phyloP scores from a whole-genome alignment of 2,888 invertebrate species.

The Machimus atricapillus region DNA sequence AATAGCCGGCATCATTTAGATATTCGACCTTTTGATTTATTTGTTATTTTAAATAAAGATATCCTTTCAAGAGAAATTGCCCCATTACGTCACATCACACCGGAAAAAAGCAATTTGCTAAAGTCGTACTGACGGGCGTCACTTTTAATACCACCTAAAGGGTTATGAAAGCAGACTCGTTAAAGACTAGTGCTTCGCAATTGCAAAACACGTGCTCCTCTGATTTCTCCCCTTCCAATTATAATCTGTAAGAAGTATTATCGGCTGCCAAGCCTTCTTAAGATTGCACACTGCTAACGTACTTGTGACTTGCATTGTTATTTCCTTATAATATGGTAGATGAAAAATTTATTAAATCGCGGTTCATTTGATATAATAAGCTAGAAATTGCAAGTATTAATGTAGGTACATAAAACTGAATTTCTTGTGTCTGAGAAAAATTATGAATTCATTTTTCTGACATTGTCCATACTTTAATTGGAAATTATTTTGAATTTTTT shows the following conservation, averaged over 20 bases:
- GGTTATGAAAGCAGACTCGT: background rate
- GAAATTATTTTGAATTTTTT: too few relatives aligned
- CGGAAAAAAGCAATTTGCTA: background rate
- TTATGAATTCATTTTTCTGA: too few relatives aligned
- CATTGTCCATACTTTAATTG: too few relatives aligned
- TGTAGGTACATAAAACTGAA: too few relatives aligned
- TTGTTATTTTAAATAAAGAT: background rate
- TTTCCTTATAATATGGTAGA: too few relatives aligned
- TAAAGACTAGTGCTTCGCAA: background rate
- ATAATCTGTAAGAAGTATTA: background rate
- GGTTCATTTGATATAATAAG: too few relatives aligned
- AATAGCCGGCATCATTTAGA: background rate
- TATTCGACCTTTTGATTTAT: background rate
- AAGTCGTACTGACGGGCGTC: background rate
- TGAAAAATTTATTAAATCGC: too few relatives aligned
- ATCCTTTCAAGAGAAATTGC: background rate
- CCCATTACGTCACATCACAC: background rate
- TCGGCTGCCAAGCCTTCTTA: background rate
- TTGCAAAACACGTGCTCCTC: background rate
- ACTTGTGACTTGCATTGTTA: too few relatives aligned
- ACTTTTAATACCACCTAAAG: background rate
- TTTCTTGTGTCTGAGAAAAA: too few relatives aligned
- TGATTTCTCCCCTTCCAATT: background rate
- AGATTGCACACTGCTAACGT: too few relatives aligned
- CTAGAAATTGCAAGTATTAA: too few relatives aligned